These are phyloP conservation scores for Teleiodes luculella DNA, from an alignment of 2,888 invertebrate genomes.

Conservation along the genomic window DNA sequence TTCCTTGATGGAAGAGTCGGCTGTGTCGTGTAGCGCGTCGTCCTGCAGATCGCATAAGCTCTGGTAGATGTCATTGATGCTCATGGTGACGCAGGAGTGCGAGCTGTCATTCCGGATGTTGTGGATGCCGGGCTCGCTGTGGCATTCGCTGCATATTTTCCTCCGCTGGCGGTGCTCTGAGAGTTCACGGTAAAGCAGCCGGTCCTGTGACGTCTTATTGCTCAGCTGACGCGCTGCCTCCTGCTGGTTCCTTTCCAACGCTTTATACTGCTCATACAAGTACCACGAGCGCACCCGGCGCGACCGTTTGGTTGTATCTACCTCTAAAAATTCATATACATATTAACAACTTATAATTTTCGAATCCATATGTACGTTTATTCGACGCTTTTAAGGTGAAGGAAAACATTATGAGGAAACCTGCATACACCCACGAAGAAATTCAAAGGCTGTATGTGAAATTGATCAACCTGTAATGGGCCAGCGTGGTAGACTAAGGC, in stretches of 20 bases:
- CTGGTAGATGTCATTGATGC: conserved; percentile 52
- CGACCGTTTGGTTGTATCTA: conserved; percentile 52
- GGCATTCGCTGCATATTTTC: conserved; percentile 46
- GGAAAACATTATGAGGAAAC: no score
- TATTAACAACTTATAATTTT: no score
- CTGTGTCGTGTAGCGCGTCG: conserved; percentile 26
- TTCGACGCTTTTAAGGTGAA: no score
- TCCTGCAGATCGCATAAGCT: conserved; percentile 48
- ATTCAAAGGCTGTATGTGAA: no score
- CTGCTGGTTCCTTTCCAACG: conserved; percentile 57
- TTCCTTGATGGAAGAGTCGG: neutral
- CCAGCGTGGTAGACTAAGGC: no score
- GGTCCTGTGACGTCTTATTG: conserved; percentile 54
- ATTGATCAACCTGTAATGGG: no score
- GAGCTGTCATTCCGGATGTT: neutral
- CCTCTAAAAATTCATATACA: conserved; percentile 38
- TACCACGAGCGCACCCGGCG: conserved; percentile 67
- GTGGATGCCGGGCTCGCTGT: conserved; percentile 26
- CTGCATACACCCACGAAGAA: no score
- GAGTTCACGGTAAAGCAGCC: conserved; percentile 53
- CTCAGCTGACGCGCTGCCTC: conserved; percentile 55
- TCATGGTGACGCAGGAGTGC: conserved; percentile 28
- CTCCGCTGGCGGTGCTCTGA: conserved; percentile 55
- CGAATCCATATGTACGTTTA: no score
- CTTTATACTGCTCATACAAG: conserved; percentile 65